Conservation (phyloP, 2,113 vertebrate genomes). For the Pachypanchax playfairii region DNA sequence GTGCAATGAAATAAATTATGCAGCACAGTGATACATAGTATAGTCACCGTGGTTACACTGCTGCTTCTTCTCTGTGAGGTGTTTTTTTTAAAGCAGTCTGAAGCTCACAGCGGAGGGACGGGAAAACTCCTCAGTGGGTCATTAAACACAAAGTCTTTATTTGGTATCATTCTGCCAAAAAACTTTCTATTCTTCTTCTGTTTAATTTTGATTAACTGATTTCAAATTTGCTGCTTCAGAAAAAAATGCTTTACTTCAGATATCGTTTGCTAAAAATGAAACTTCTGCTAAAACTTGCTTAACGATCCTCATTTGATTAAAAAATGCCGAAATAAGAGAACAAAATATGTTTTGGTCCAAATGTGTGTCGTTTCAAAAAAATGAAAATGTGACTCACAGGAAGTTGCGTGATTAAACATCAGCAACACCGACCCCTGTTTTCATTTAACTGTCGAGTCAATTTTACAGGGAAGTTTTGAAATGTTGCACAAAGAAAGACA, state of each 20-base stretch:
- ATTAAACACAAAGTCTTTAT: constrained; percentile 14
- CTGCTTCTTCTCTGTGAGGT: constrained; percentile 14
- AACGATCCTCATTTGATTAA: neutral
- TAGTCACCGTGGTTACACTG: constrained; percentile 18
- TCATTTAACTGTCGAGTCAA: neutral
- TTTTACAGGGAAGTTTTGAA: neutral
- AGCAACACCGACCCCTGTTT: neutral
- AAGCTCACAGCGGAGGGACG: neutral
- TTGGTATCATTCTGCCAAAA: neutral
- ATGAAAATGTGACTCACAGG: neutral
- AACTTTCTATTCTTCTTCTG: neutral
- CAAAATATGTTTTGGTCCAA: neutral
- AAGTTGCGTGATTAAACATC: neutral
- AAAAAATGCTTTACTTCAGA: neutral
- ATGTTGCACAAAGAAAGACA: neutral
- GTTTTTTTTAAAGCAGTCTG: constrained; percentile 1
- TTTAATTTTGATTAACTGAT: constrained; percentile 4
- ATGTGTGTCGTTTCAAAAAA: no score
- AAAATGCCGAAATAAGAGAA: neutral
- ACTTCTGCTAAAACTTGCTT: neutral
- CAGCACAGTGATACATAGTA: constrained; percentile 53
- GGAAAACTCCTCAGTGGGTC: neutral
- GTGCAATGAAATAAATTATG: constrained; percentile 70
- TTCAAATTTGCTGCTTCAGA: neutral
- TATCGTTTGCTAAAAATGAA: neutral